Base-by-base conservation (phyloP, 2,113 vertebrate genomes). In the Gallinago jamesoni region DNA sequence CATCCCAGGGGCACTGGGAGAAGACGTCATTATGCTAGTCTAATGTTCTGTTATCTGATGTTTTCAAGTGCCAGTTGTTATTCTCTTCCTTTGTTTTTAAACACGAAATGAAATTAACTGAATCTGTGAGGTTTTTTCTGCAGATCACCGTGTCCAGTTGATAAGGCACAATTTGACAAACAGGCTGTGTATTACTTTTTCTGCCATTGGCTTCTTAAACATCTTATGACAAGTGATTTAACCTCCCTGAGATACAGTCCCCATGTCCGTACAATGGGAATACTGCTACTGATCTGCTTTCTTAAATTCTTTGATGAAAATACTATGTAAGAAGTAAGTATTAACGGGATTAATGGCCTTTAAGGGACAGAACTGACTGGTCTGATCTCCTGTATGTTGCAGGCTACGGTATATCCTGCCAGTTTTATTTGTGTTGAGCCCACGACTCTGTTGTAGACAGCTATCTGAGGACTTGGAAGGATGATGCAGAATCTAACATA, bases 271-370 rank as follows among this genome's bases (percentile, higher is more conserved):
- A 78, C 50, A 82, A 72, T 62, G 35, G 22, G 21, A 81, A 92
- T 62, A 69, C 33, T 50, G 35, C 27, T 76, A 39, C 66, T 59
- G 73, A 87, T 70, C 66, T 89, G 28, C 35, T 87, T 92, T 59
- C 55, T 81, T 60, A 72, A 92, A 48, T 75, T 93, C 15, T 73
- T 75, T 85, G 56, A 70, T 88, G 35, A 57, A 87, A 94, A 89
- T 21, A 18, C 59, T 73, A 7, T 31, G 23, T 72, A 80, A 88
- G 70, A 91, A 67, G 45, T 33, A 73, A 72, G 39, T 63, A 92
- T 90, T 93, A 84, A 56, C 22, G 39, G 48, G 53, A 90, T 84
- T 69, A 82, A 68, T 72, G 75, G 43, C 56, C 52, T 82, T 79
- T 72, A 64, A 74, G 69, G 43, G 55, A 33, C 80, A 89, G 60